These are phyloP conservation scores for Nesoenas mayeri DNA, from an alignment of 2,113 vertebrate species.

Conservation along the genomic window DNA sequence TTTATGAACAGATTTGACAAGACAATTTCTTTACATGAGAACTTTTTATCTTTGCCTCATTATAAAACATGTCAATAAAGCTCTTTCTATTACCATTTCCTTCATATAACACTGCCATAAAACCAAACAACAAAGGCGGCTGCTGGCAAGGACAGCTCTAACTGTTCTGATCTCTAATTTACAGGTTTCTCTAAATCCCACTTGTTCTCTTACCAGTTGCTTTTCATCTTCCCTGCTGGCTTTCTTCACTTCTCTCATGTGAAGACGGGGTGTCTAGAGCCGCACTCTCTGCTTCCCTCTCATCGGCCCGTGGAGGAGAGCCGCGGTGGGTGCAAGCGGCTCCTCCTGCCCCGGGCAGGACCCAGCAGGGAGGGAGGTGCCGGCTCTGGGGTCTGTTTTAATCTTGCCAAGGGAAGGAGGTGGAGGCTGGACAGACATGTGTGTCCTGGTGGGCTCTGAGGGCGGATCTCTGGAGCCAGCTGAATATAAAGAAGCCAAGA, in stretches of 20 bases:
- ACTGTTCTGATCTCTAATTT: conserved; percentile 27
- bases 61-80: neutral
- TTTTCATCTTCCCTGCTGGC: conserved; percentile 69
- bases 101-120: neutral
- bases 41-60: neutral
- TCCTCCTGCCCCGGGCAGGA: conserved; percentile 46
- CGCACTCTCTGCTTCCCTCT: neutral
- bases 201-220: conserved; percentile 74
- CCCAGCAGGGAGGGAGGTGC: conserved; percentile 44
- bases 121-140: neutral
- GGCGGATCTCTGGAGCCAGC: conserved; percentile 48
- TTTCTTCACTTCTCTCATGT: conserved; percentile 42
- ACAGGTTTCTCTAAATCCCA: conserved; percentile 19
- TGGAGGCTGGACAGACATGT: conserved; percentile 39
- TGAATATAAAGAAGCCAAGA: conserved; percentile 46
- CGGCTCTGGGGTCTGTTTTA: conserved; percentile 51
- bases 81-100: neutral
- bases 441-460: conserved; percentile 31
- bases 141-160: neutral
- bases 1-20: conserved; percentile 10
- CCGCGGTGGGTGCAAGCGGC: neutral
- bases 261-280: neutral
- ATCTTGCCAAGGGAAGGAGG: conserved; percentile 50
- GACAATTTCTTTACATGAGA: neutral
- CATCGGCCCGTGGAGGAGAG: neutral